Conservation (phyloP, 64 coral and sea anemone genomes). For the Cladopsammia gracilis region DNA sequence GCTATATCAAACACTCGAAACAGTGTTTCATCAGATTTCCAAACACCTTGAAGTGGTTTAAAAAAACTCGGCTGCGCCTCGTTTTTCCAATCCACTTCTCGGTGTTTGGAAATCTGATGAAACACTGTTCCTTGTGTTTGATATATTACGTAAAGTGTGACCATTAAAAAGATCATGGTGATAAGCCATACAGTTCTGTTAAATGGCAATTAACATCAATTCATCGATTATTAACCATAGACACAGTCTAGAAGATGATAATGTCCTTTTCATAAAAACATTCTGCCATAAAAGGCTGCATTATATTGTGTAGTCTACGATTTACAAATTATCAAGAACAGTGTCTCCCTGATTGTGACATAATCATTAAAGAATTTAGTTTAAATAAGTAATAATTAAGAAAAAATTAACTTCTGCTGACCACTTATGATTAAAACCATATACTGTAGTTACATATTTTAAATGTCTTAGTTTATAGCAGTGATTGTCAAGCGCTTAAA, state of each 20-base stretch:
- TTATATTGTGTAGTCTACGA: neutral
- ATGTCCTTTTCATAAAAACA: neutral
- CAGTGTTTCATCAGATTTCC: no score
- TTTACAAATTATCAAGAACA: neutral
- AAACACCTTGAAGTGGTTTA: no score
- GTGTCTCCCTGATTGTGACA: neutral
- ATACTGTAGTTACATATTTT: no score
- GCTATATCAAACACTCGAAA: no score
- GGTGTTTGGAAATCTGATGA: no score
- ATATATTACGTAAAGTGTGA: no score
- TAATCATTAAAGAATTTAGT: neutral
- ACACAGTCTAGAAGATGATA: neutral
- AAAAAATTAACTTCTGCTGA: neutral
- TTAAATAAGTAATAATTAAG: neutral
- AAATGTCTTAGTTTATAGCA: neutral
- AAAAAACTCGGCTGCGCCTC: no score
- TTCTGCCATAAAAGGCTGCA: neutral
- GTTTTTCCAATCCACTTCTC: no score
- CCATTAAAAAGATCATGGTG: neutral
- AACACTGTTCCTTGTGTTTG: no score
- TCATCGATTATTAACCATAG: neutral
- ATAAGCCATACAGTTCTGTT: neutral
- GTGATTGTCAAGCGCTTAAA: neutral
- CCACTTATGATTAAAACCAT: neutral
- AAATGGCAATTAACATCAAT: neutral